Conservation (phyloP, 2,888 invertebrate genomes). For the Hydropsyche betteni region DNA sequence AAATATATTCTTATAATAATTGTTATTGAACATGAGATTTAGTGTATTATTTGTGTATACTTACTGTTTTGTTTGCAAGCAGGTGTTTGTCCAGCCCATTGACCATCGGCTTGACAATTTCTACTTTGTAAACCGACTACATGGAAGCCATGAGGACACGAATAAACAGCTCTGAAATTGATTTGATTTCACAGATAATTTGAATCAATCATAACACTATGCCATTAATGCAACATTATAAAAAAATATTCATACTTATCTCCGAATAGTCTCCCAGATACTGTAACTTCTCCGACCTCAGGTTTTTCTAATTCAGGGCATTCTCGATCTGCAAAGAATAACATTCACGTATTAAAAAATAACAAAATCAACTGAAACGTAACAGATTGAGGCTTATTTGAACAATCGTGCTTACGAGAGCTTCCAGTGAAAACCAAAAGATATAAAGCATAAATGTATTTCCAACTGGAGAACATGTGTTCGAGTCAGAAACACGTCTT, state of each 20-base stretch:
- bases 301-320: conserved; percentile 83
- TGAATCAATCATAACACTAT: no score
- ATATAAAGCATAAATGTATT: conserved; percentile 33
- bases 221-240: background rate
- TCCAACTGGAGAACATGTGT: conserved; percentile 28
- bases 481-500: background rate
- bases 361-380: background rate
- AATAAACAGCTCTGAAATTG: conserved; percentile 74
- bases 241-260: conserved; percentile 63
- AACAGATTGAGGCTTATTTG: background rate
- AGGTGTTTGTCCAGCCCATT: conserved; percentile 86
- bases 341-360: background rate
- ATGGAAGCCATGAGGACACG: conserved; percentile 88
- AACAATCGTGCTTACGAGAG: background rate
- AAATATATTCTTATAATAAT: conserved; percentile 7
- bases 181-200: no score
- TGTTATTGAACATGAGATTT: background rate
- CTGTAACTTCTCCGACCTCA: conserved; percentile 78
- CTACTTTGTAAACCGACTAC: conserved; percentile 87
- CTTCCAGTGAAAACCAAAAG: background rate
- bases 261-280: conserved; percentile 83
- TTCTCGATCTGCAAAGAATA: conserved; percentile 75
- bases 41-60: conserved; percentile 53
- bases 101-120: conserved; percentile 91
- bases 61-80: conserved; percentile 86